Percentiles rank a stretch among this genome's conserved stretches.
Evolutionary conservation across 2,888 invertebrate genomes (phyloP).

Genomic region (Apamea epomidion): DNA sequence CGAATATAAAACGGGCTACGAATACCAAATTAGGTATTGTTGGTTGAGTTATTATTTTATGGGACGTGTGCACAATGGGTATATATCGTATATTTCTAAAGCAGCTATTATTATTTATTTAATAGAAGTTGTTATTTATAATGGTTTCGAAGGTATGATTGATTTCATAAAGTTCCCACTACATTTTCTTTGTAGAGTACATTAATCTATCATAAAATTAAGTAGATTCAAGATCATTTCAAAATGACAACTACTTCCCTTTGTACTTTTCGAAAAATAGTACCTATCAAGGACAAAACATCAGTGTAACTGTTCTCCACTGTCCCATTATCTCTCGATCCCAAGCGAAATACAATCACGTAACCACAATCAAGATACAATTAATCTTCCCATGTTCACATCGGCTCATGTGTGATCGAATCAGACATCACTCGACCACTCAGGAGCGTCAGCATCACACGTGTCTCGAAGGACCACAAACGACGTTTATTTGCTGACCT

Average conservation of each 20-base stretch:
- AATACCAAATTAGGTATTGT: constrained; percentile 60
- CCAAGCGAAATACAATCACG: constrained; percentile 7
- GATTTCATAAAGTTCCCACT: neutral
- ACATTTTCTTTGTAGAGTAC: too few relatives aligned
- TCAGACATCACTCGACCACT: constrained; percentile 8
- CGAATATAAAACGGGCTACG: constrained; percentile 61
- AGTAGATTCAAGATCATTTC: neutral
- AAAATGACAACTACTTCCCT: neutral
- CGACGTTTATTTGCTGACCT: constrained; percentile 36
- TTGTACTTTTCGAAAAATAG: neutral
- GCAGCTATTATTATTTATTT: neutral
- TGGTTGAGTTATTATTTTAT: constrained; percentile 53
- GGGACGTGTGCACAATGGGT: constrained; percentile 26
- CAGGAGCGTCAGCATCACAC: constrained; percentile 4
- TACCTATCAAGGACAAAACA: neutral
- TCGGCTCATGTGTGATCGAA: constrained; percentile 22
- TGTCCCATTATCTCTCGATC: constrained; percentile 1
- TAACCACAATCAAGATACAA: constrained; percentile 23
- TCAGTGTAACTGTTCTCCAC: neutral
- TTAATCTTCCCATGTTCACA: constrained; percentile 23
- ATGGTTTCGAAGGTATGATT: neutral
- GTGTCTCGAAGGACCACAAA: constrained; percentile 37
- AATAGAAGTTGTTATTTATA: constrained; percentile 10
- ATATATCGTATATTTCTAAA: neutral
- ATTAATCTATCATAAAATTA: neutral